These are phyloP conservation scores for Pongo abelii DNA, from an alignment of 2,113 vertebrate species.

Conservation along the genomic window DNA sequence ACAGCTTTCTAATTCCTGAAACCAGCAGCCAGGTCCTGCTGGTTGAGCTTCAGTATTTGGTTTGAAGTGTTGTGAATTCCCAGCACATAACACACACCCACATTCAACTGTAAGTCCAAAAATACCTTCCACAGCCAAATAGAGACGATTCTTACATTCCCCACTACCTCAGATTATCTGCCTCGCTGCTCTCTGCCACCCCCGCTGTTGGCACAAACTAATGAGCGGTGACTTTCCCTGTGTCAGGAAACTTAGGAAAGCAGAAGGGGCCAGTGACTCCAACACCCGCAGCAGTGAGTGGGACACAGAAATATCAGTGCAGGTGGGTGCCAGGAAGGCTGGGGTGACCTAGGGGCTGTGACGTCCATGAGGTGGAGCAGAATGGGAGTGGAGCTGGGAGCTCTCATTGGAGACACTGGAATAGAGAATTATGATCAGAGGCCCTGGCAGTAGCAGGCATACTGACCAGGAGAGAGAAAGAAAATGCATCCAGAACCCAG, in stretches of 20 bases:
- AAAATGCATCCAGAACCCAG: background rate
- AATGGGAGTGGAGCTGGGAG: background rate
- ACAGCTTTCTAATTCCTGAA: conserved; percentile 31
- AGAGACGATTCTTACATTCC: conserved; percentile 64
- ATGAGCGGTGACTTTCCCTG: conserved; percentile 49
- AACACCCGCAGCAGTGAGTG: background rate
- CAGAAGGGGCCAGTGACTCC: background rate
- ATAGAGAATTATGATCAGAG: background rate
- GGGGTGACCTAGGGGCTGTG: background rate
- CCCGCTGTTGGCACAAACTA: conserved; percentile 46
- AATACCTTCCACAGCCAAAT: conserved; percentile 72
- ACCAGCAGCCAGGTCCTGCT: conserved; percentile 1
- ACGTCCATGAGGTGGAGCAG: background rate
- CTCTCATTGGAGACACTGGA: background rate
- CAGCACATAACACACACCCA: conserved; percentile 73
- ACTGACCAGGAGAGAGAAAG: background rate
- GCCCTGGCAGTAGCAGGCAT: background rate
- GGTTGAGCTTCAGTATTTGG: conserved; percentile 58
- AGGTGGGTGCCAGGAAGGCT: background rate
- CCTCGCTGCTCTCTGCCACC: conserved; percentile 71
- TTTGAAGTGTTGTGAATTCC: conserved; percentile 77
- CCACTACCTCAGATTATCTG: conserved; percentile 73
- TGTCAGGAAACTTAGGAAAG: background rate
- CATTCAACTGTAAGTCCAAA: conserved; percentile 72
- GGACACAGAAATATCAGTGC: background rate